phyloP scores from a whole-genome alignment of 2,797 vertebrate genomes.

The Distichodus sexfasciatus region DNA sequence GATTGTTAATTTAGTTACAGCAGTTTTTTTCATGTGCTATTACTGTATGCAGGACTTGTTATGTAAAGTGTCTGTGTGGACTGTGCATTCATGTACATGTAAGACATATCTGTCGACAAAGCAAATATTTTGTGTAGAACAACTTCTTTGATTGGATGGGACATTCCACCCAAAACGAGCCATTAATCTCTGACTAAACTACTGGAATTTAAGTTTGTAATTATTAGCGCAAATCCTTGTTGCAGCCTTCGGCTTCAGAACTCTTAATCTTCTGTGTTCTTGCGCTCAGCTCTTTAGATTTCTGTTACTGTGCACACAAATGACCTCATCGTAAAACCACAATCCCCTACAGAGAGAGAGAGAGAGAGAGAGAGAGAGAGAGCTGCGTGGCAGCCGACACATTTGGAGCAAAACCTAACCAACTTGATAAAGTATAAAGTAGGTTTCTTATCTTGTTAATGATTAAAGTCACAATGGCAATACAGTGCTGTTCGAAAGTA shows the following conservation, averaged over 20 bases:
- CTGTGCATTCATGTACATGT: too few relatives aligned
- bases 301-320: conserved; percentile 20
- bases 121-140: neutral
- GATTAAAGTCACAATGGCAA: conserved; percentile 1
- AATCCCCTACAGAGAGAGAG: conserved; percentile 27
- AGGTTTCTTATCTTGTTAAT: conserved; percentile 24
- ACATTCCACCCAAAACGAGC: too few relatives aligned
- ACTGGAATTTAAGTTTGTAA: conserved; percentile 35
- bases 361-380: too few relatives aligned
- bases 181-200: conserved; percentile 16
- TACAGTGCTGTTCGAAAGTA: too few relatives aligned
- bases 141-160: neutral
- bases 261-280: conserved; percentile 37
- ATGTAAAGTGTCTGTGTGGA: neutral
- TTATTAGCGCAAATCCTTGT: conserved; percentile 41
- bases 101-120: neutral
- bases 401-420: conserved; percentile 15
- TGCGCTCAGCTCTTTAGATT: conserved; percentile 23
- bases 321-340: conserved; percentile 34
- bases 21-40: too few relatives aligned
- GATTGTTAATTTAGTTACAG: neutral
- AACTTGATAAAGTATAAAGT: conserved; percentile 27
- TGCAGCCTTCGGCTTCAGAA: conserved; percentile 25
- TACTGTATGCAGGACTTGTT: neutral
- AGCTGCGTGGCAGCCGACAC: neutral